Base-by-base conservation (phyloP, 2,797 vertebrate genomes). In the Paratrypauchen microcephalus region DNA sequence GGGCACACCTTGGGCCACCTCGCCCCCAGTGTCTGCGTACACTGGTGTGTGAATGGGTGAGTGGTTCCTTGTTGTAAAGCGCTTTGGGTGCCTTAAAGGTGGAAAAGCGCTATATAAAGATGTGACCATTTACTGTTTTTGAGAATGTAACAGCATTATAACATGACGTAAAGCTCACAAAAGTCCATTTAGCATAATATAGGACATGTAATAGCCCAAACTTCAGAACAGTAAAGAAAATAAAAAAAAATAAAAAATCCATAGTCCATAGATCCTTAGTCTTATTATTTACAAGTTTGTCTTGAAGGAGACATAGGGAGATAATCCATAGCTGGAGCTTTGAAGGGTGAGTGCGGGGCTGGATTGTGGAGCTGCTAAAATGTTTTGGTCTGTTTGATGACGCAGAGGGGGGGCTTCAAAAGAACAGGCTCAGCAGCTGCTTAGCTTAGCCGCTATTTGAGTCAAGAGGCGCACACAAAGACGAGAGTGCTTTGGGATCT, bases 251-350 rank as follows among this genome's bases (percentile, higher is more conserved):
- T n/a, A n/a, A n/a, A n/a, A n/a, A n/a, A n/a, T n/a, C n/a, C n/a
- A n/a, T n/a, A n/a, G n/a, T n/a, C n/a, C n/a, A 81, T 54, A 70
- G 59, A 75, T 67, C 59, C 67, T 70, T 59, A 73, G 80, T 80
- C 65, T 36, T 78, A 88, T 83, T 81, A 89, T 83, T 87, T 80
- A 83, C 74, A 71, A 79, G 70, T 70, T 64, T 58, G 58, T 74
- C 69, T 67, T 75, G 50, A 68, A 76, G 73, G 60, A 84, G 59
- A 82, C 87, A 88, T 79, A 73, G 77, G 82, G 80, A 87, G 83
- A 82, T 90, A 89, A 91, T 92, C 89, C 87, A 78, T 87, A 70
- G 79, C 80, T 79, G 73, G 68, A 75, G 84, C 82, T 89, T 84
- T 88, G 83, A 87, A 64, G 86, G 79, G 86, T 86, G 87, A 83